Evolutionary conservation across 1,140 invertebrate species (phyloP), one percentile per base, ranked within the genome.

Genomic region (Euschistus heros): DNA sequence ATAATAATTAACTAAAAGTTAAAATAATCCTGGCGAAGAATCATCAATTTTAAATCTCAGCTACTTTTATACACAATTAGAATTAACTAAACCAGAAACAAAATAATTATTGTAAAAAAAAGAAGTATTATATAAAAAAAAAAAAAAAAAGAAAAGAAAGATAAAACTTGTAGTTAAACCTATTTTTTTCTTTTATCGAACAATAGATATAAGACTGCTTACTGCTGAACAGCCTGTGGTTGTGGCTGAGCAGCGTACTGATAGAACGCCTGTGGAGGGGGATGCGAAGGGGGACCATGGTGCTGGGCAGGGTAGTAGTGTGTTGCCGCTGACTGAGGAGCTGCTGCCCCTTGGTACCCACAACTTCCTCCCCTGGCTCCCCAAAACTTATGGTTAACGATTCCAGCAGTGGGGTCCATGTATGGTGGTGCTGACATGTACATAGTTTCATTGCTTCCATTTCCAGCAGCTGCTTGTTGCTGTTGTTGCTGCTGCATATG

Each of bases 261-360:
- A 26, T 57, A 57, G 24, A 57, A 57, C 14, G 78, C 74, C 62
- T 75, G 75, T 0, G 80, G 78, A 7, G 81, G 75, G 62, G 80
- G 54, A 14, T 50, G 47, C 10, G 47, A 50, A 18, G 47, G 47
- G 77, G 62, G 80, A 75, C 64, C 75, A 77, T 50, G 66, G 66
- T 66, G 64, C 22, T 60, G 64, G n/a, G 50, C 30, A 7, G 20
- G 65, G 65, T 30, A 66, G 61, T 62, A 62, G 50, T 37, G 30
- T 15, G 60, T 46, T 4, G 65, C 26, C 5, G 60, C 37, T 5
- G 33, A 37, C 33, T 37, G 33, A 13, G 33, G 33, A 13, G 65
- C 37, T 10, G 37, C 42, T 10, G 60, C 61, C 55, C 70, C 71
- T 18, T 70, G 68, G 67, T 72, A 72, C 66, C 33, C 57, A 54